Base-by-base conservation (phyloP, 2,797 vertebrate genomes). In the Melopsittacus undulatus region DNA sequence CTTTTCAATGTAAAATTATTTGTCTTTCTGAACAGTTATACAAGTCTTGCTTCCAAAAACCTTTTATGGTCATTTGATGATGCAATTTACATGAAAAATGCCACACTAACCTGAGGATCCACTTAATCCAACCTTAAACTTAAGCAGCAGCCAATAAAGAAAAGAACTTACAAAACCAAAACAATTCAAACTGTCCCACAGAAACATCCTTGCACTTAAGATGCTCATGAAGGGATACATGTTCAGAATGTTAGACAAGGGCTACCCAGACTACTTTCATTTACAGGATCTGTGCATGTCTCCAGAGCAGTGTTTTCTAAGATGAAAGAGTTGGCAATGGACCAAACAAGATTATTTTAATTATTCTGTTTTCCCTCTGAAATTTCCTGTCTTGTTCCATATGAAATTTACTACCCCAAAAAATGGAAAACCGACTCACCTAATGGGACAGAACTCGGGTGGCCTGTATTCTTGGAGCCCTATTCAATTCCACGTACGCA, bases 231-330 rank as follows among this genome's bases (percentile, higher is more conserved):
- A 94, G 79, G 56, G 59, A 48, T 51, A 92, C 10, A 8, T 17
- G 72, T 63, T 92, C 68, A 90, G 74, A 92, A 87, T 15, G 56
- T 56, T 48, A 83, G 38, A 61, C 30, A 54, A 92, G 64, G 95
- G 54, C 32, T 80, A 77, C 32, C 46, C 84, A 88, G 73, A 87
- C 68, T 63, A 87, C 81, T 66, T 83, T 95, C 40, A 54, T 89
- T 90, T 86, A 83, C 23, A 82, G 78, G 68, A 93, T 77, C 92
- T 85, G 57, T 91, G 80, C 51, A 24, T 68, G 83, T 76, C 87
- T 94, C 91, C 36, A 83, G 66, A 90, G 93, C 51, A 38, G 54
- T 66, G 67, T 90, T 95, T 93, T 34, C 75, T 67, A 88, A 92
- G 90, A 96, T 89, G 87, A 95, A 96, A 94, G 63, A 82, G 40